phyloP scores from a whole-genome alignment of 37 sponge, comb jelly and placozoan species.

The Crambe crambe region DNA sequence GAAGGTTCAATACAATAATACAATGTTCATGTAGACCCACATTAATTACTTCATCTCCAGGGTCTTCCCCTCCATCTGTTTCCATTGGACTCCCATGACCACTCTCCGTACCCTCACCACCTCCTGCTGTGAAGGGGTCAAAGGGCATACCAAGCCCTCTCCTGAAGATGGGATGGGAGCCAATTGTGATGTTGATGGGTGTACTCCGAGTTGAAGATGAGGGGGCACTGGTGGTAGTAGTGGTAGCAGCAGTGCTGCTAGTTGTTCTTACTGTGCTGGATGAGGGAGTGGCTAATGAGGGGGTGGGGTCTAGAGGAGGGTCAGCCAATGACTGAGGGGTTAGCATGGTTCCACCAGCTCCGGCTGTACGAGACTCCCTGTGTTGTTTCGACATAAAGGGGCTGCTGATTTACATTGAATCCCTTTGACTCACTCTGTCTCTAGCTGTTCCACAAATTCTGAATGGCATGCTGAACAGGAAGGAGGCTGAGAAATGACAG shows the following conservation, averaged over 20 bases:
- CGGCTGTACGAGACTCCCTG: too few species aligned
- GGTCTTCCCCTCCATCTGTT: conserved; percentile 6
- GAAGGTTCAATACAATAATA: not conserved
- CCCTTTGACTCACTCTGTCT: conserved; percentile 1
- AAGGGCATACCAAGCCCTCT: not conserved
- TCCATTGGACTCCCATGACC: conserved; percentile 3
- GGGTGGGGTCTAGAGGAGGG: not conserved
- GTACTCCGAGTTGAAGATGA: not conserved
- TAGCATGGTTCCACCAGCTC: not conserved
- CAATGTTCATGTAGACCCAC: not conserved
- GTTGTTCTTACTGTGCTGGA: not conserved
- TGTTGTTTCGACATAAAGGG: too few species aligned
- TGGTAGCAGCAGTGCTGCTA: not conserved
- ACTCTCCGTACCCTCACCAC: not conserved
- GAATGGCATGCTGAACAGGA: not conserved
- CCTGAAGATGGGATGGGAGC: not conserved
- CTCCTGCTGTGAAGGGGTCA: not conserved
- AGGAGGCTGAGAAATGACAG: too few species aligned
- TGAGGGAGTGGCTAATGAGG: not conserved
- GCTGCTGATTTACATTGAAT: not conserved
- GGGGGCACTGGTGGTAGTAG: not conserved
- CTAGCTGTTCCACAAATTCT: conserved; percentile 18
- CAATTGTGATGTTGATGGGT: conserved; percentile 9
- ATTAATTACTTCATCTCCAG: conserved; percentile 17
- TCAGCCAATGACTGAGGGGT: not conserved